These are phyloP conservation scores for Athene noctua DNA, from an alignment of 2,113 vertebrate genomes.

Conservation along the genomic window DNA sequence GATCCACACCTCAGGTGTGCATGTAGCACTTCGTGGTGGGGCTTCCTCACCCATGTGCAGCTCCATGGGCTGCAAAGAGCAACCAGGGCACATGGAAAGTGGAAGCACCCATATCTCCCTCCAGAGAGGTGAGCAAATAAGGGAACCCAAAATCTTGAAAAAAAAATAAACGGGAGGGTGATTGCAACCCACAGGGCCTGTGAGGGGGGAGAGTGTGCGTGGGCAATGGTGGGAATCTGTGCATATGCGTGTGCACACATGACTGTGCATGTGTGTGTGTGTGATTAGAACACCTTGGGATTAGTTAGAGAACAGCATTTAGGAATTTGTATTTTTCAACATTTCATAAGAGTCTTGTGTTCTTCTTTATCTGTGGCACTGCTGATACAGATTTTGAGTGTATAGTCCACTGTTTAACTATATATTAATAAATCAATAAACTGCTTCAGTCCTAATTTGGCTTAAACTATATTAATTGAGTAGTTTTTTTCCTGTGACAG, in stretches of 20 bases:
- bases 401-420: background rate
- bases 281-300: background rate
- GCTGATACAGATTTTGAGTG: background rate
- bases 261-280: background rate
- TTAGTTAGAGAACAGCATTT: background rate
- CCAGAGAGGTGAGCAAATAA: background rate
- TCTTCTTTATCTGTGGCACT: background rate
- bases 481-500: background rate
- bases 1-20: accelerated
- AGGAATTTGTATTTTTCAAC: background rate
- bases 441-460: background rate
- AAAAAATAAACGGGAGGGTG: background rate
- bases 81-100: background rate
- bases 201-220: background rate
- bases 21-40: background rate
- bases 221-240: background rate
- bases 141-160: background rate
- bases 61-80: background rate
- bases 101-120: background rate
- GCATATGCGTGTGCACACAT: accelerated
- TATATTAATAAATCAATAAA: background rate
- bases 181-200: background rate
- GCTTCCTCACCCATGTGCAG: background rate
- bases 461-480: background rate
- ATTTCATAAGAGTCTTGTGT: background rate